Conservation (phyloP, 2,888 invertebrate species). For the Epistrophe grossulariae region DNA sequence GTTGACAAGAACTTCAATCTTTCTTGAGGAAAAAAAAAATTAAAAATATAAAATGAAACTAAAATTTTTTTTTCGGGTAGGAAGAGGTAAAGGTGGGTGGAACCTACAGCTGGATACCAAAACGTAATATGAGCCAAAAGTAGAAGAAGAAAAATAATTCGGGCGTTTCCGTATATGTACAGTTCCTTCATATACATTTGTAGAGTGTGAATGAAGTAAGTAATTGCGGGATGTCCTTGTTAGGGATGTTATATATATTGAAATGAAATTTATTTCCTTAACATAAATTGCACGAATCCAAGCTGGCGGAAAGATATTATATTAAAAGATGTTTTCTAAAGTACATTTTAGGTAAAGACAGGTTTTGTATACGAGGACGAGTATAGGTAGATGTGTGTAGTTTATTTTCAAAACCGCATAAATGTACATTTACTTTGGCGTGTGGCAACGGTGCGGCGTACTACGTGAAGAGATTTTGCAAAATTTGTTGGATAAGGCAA, state of each 20-base stretch:
- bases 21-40: conserved; percentile 41
- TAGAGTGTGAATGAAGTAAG: conserved; percentile 69
- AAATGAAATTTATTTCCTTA: conserved; percentile 71
- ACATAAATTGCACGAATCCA: conserved; percentile 55
- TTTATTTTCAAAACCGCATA: conserved; percentile 20
- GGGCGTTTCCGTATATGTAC: conserved; percentile 40
- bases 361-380: neutral
- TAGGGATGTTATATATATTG: conserved; percentile 69
- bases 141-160: conserved; percentile 29
- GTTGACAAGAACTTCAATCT: conserved; percentile 75
- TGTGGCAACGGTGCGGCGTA: neutral
- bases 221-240: conserved; percentile 74
- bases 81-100: neutral
- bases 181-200: neutral
- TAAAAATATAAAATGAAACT: conserved; percentile 8
- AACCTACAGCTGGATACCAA: neutral
- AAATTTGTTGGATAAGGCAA: conserved; percentile 30
- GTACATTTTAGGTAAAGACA: conserved; percentile 12
- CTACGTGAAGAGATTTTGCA: conserved; percentile 49
- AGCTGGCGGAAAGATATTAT: conserved; percentile 55
- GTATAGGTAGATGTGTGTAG: neutral
- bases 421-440: conserved; percentile 33
- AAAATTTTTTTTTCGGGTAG: neutral
- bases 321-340: conserved; percentile 48
- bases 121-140: conserved; percentile 12